phyloP scores from a whole-genome alignment of 2,797 vertebrate species.

The Sparidentex hasta region DNA sequence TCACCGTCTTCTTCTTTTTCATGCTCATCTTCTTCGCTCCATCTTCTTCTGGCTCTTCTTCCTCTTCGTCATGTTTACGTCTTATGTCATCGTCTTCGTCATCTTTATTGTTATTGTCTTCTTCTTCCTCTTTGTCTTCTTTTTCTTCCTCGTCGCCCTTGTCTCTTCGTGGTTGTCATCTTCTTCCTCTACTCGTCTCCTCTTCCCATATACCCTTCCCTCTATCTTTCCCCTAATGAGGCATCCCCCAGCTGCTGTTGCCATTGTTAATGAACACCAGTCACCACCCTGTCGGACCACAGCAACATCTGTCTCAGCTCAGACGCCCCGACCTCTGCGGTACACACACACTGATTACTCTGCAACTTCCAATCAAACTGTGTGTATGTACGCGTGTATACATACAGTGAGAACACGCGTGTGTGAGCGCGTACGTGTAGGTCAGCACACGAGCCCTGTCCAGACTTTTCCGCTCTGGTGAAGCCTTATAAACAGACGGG shows the following conservation, averaged over 20 bases:
- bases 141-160: not conserved
- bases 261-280: conserved; percentile 48
- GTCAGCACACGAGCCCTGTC: conserved; percentile 27
- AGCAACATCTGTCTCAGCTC: conserved; percentile 60
- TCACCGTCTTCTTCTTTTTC: no score
- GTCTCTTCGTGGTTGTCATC: no score
- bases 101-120: not conserved
- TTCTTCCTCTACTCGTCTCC: conserved; percentile 1
- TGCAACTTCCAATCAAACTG: conserved; percentile 55
- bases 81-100: not conserved
- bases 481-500: conserved; percentile 65
- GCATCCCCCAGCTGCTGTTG: conserved; percentile 49
- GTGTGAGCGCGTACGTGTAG: conserved; percentile 5
- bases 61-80: not conserved
- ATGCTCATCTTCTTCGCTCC: no score
- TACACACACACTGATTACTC: conserved; percentile 7
- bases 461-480: conserved; percentile 52
- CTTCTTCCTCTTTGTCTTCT: not conserved
- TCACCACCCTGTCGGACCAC: conserved; percentile 55
- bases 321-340: conserved; percentile 41
- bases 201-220: not conserved
- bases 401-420: conserved; percentile 9
- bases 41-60: no score
- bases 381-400: not conserved
- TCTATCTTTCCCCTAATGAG: conserved; percentile 56